These are phyloP conservation scores for Formica selysi DNA, from an alignment of 1,140 invertebrate species.

Conservation along the genomic window DNA sequence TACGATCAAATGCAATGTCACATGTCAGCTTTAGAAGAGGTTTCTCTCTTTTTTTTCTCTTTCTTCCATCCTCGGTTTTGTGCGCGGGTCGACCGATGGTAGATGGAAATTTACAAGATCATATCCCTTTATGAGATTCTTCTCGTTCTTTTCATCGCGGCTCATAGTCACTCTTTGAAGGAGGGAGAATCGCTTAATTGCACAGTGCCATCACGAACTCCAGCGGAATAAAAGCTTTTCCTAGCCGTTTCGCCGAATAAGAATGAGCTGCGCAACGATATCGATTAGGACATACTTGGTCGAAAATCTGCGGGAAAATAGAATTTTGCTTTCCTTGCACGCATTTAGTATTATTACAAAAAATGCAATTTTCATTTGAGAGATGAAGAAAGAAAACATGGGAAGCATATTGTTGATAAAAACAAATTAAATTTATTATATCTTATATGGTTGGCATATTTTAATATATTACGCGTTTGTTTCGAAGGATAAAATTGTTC, in stretches of 20 bases:
- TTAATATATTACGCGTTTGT: too few species aligned
- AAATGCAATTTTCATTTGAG: neutral
- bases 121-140: slow-evolving; percentile 62
- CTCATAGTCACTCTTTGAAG: slow-evolving; percentile 56
- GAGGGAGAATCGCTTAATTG: slow-evolving; percentile 57
- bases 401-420: neutral
- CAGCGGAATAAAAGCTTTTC: slow-evolving; percentile 47
- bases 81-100: neutral
- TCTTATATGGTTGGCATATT: neutral
- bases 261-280: slow-evolving; percentile 45
- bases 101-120: slow-evolving; percentile 62
- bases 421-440: neutral
- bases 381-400: neutral
- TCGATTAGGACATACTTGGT: slow-evolving; percentile 43
- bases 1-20: slow-evolving; percentile 41
- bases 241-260: slow-evolving; percentile 54
- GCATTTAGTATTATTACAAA: neutral
- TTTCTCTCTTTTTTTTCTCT: neutral
- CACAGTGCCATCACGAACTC: slow-evolving; percentile 60
- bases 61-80: neutral
- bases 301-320: neutral
- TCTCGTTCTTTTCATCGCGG: slow-evolving; percentile 53
- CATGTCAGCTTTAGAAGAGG: slow-evolving; percentile 29
- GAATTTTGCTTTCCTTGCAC: slow-evolving; percentile 15
- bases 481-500: neutral